These are phyloP conservation scores for Phyllotreta cruciferae DNA, from an alignment of 2,888 invertebrate species.

Conservation along the genomic window DNA sequence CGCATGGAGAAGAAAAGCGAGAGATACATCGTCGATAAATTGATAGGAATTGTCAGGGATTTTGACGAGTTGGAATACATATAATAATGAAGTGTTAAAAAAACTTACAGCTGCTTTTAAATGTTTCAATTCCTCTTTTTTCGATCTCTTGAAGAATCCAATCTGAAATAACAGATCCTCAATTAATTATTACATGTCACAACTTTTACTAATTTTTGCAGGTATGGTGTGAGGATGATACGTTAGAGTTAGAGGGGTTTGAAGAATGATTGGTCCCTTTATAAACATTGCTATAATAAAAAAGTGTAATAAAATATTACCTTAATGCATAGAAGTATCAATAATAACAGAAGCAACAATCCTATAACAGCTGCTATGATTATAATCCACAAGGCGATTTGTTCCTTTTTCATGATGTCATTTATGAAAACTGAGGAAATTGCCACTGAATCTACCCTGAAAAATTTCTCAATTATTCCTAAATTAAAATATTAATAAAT, in stretches of 20 bases:
- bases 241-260: too few relatives aligned
- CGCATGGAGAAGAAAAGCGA: conserved; percentile 25
- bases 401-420: conserved; percentile 44
- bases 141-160: conserved; percentile 63
- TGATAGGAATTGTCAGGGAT: conserved; percentile 26
- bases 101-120: conserved; percentile 54
- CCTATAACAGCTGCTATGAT: conserved; percentile 60
- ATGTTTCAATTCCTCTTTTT: conserved; percentile 61
- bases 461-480: conserved; percentile 12
- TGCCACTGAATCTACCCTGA: conserved; percentile 46
- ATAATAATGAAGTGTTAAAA: conserved; percentile 40
- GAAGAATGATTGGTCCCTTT: too few relatives aligned
- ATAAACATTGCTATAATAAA: too few relatives aligned
- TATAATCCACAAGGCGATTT: conserved; percentile 60
- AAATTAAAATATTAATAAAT: conserved; percentile 15
- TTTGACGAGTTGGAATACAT: conserved; percentile 28
- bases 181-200: too few relatives aligned
- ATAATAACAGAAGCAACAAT: conserved; percentile 57
- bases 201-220: conserved; percentile 1
- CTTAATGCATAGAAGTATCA: conserved; percentile 56
- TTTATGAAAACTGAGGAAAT: conserved; percentile 57
- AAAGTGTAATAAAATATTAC: conserved; percentile 37
- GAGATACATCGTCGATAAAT: conserved; percentile 9
- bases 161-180: conserved; percentile 52
- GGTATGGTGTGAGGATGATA: too few relatives aligned